Percentiles rank a stretch among this genome's conserved stretches.
Evolutionary conservation across 2,113 vertebrate species (phyloP).

Genomic region (Rhombomys opimus): DNA sequence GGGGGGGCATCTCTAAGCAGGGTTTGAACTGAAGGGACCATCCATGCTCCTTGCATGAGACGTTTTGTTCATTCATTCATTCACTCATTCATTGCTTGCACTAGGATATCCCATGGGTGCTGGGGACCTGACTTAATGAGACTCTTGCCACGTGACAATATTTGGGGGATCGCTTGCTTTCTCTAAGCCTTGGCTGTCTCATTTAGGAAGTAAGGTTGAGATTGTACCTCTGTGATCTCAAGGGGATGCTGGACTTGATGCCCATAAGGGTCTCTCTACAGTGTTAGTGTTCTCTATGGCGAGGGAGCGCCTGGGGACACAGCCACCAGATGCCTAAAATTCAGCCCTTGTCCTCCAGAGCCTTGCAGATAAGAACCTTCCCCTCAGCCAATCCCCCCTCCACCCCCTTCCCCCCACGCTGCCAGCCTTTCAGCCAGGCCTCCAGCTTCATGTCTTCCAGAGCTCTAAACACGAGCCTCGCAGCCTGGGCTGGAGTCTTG

Average conservation of each 20-base stretch:
- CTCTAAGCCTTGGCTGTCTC: not conserved
- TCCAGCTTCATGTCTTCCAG: not conserved
- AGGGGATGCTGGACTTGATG: not conserved
- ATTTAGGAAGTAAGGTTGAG: not conserved
- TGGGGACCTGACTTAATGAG: not conserved
- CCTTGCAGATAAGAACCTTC: not conserved
- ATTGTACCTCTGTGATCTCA: not conserved
- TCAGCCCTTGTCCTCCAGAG: not conserved
- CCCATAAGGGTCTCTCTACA: not conserved
- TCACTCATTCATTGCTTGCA: not conserved
- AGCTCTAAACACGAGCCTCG: not conserved
- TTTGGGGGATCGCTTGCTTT: too few relatives aligned
- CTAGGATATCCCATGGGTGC: not conserved
- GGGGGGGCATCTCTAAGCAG: not conserved
- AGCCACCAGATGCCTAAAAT: not conserved
- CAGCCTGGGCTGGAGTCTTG: not conserved
- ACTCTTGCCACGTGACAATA: not conserved
- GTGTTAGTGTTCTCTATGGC: not conserved
- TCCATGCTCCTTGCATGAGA: not conserved
- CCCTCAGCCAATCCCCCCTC: not conserved
- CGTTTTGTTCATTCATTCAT: not conserved
- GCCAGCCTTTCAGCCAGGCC: not conserved
- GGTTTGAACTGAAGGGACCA: not conserved
- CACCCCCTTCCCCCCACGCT: accelerated
- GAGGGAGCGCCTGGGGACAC: not conserved